These are phyloP conservation scores for Seira sanloemensis DNA, from an alignment of 2,888 invertebrate genomes.

Conservation along the genomic window DNA sequence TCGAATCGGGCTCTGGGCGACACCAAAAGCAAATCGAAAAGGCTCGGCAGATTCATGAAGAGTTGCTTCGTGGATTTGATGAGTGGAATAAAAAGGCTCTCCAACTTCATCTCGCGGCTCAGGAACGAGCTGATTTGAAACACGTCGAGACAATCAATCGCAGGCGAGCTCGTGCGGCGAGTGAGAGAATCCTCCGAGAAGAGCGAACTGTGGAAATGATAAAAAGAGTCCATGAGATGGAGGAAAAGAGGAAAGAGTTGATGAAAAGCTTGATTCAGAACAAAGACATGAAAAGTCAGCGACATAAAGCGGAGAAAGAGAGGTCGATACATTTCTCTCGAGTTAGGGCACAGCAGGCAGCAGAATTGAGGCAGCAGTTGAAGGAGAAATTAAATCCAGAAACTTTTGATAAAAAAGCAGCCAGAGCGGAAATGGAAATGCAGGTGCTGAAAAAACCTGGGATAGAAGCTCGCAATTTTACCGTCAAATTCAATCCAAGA, in stretches of 20 bases:
- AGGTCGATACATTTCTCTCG: slow-evolving; percentile 66
- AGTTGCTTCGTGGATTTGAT: slow-evolving; percentile 75
- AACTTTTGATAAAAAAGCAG: slow-evolving; percentile 72
- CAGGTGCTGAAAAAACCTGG: slow-evolving; percentile 62
- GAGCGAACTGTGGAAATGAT: slow-evolving; percentile 69
- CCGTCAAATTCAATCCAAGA: slow-evolving; percentile 64
- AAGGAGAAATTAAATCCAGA: slow-evolving; percentile 70
- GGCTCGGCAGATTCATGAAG: slow-evolving; percentile 75
- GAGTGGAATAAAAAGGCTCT: slow-evolving; percentile 76
- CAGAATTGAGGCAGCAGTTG: slow-evolving; percentile 69
- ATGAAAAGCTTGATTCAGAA: slow-evolving; percentile 67
- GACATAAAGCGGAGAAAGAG: slow-evolving; percentile 69
- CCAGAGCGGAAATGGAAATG: slow-evolving; percentile 70
- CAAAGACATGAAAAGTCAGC: slow-evolving; percentile 67
- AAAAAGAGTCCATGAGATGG: slow-evolving; percentile 68
- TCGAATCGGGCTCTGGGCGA: slow-evolving; percentile 60
- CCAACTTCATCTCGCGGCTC: slow-evolving; percentile 75
- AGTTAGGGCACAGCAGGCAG: slow-evolving; percentile 69
- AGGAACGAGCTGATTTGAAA: slow-evolving; percentile 75
- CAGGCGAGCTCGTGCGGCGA: slow-evolving; percentile 68
- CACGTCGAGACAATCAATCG: slow-evolving; percentile 74
- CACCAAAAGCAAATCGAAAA: slow-evolving; percentile 73
- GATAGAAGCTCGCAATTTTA: slow-evolving; percentile 26
- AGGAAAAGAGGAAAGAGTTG: slow-evolving; percentile 66
- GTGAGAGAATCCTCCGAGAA: slow-evolving; percentile 69